phyloP scores from a whole-genome alignment of 2,797 vertebrate species.

The Rhadinocentrus ornatus region DNA sequence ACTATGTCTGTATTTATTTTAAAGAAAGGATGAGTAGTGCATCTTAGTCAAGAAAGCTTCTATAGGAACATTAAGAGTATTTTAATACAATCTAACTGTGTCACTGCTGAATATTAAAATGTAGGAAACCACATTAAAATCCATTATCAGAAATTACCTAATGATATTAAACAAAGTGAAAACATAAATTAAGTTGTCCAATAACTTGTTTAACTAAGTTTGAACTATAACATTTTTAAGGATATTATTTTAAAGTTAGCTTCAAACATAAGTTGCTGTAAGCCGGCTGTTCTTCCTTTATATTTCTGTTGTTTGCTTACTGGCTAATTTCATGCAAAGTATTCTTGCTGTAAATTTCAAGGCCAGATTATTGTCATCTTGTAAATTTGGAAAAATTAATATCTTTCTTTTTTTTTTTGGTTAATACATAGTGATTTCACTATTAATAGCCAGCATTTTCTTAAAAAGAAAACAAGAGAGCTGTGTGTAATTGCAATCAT shows the following conservation, averaged over 20 bases:
- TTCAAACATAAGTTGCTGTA: neutral
- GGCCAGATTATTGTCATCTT: neutral
- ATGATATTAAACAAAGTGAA: neutral
- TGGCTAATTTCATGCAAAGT: neutral
- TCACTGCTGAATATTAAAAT: neutral
- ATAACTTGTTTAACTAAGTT: neutral
- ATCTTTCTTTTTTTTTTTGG: neutral
- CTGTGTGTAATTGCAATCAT: neutral
- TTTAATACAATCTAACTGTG: neutral
- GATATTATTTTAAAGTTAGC: neutral
- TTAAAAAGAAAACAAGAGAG: neutral
- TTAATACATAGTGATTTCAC: neutral
- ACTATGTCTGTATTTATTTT: neutral
- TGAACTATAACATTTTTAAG: too few relatives aligned
- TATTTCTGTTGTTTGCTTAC: neutral
- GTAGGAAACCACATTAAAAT: neutral
- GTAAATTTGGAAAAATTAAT: neutral
- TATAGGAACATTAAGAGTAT: neutral
- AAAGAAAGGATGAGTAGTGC: neutral
- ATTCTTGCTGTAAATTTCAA: conserved; percentile 9
- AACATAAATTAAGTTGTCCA: neutral
- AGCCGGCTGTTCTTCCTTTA: neutral
- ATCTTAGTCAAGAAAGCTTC: neutral
- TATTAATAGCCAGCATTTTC: neutral
- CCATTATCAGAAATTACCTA: neutral